Evolutionary conservation across 2,113 vertebrate species (phyloP), one percentile per base, ranked within the genome.

Genomic region (Hippocampus zosterae): DNA sequence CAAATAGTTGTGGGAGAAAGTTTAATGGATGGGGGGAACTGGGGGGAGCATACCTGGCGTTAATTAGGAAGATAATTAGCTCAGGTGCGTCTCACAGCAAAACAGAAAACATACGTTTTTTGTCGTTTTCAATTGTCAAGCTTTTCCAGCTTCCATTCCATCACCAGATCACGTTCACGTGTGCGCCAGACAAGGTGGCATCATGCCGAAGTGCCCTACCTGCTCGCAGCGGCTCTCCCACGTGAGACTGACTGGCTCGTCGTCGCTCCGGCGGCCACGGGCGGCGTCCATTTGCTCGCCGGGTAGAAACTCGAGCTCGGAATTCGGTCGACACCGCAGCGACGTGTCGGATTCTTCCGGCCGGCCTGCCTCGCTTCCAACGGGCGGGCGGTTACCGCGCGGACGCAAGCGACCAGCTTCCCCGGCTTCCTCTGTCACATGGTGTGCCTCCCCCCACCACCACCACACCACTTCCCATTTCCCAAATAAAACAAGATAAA

Each of bases 211-310:
- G 25, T 10, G 74, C 70, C 77, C 93, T 94, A 98, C 96, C 96
- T 97, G 95, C 92, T 91, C 93, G 90, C 89, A 93, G 92, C 94
- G 91, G 88, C 90, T 93, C 91, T 98, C 95, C 94, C 95, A 95
- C 92, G 93, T 93, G 93, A 95, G 94, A 93, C 93, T 95, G 86
- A 95, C 93, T 81, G 94, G 87, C 88, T 94, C 93, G 71, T 96
- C 95, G 89, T 96, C 94, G 59, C 92, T 93, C 83, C 94, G 91
- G 90, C 92, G 10, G 21, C 15, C 93, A 87, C 88, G 94, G 85
- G 93, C 94, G 83, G 93, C 94, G 83, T 95, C 95, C 96, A 97
- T 98, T 90, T 89, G 13, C 13, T 1, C n/a, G 3, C 10, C 8
- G 42, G 42, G 10, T 13, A 42, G 42, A 25, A 46, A 23, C n/a